These are phyloP conservation scores for Hippocampus guttulatus DNA, from an alignment of 2,113 vertebrate species.

Conservation along the genomic window DNA sequence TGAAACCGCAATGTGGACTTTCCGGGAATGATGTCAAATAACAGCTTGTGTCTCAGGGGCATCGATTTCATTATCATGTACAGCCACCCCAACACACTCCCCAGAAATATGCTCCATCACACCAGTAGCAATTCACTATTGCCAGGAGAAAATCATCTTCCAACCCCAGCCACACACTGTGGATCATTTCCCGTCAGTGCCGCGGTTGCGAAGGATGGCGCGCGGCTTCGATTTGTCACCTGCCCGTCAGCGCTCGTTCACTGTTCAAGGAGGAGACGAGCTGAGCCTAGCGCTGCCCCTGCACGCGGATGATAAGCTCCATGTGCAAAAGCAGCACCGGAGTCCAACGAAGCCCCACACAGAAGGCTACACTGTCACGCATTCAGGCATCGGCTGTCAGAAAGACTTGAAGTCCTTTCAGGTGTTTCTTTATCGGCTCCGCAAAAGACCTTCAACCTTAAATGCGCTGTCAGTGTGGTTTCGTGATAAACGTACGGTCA, in stretches of 20 bases:
- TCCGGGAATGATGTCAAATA: not conserved
- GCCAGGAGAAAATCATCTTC: constrained; percentile 37
- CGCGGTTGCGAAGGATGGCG: constrained; percentile 28
- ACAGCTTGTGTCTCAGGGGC: not conserved
- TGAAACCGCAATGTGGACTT: not conserved
- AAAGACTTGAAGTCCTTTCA: constrained; percentile 9
- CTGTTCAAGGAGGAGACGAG: constrained; percentile 25
- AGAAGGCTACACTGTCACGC: constrained; percentile 40
- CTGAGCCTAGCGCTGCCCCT: constrained; percentile 29
- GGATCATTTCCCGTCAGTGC: constrained; percentile 26
- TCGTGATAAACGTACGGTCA: constrained; percentile 35
- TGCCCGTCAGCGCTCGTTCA: constrained; percentile 54
- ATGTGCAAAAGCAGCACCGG: constrained; percentile 56
- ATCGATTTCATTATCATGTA: constrained; percentile 13
- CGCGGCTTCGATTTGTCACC: constrained; percentile 49
- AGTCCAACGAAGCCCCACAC: constrained; percentile 25
- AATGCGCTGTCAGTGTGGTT: constrained; percentile 9
- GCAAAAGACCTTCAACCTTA: constrained; percentile 3
- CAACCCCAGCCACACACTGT: constrained; percentile 27
- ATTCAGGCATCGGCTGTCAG: constrained; percentile 53
- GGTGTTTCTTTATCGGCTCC: constrained; percentile 38
- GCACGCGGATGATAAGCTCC: constrained; percentile 60
- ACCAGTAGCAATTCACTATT: constrained; percentile 63
- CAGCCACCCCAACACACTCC: constrained; percentile 43
- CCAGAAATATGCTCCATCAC: constrained; percentile 61